Percentiles rank a stretch among this genome's conserved stretches.
Evolutionary conservation across 2,888 invertebrate genomes (phyloP).

Genomic region (Philonicus albiceps): DNA sequence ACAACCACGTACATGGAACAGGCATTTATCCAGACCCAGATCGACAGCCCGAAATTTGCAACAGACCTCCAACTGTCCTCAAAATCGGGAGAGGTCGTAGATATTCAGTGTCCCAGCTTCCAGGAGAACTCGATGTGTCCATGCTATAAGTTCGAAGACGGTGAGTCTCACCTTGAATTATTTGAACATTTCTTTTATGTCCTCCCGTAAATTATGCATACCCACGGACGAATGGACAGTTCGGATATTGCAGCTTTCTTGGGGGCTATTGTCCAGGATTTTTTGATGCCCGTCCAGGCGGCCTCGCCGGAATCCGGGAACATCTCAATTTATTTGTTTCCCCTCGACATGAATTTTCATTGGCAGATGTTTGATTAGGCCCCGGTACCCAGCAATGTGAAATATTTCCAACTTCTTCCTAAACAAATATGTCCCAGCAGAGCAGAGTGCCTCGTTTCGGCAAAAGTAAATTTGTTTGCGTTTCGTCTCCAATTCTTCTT

Average conservation of each 20-base stretch:
- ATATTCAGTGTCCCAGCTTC: constrained; percentile 75
- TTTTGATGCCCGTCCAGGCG: not conserved
- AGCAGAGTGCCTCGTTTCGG: not conserved
- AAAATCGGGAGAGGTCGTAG: constrained; percentile 46
- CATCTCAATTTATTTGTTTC: constrained; percentile 26
- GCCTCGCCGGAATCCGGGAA: not conserved
- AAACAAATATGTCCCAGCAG: constrained; percentile 21
- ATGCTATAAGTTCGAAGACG: constrained; percentile 92
- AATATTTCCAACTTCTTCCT: constrained; percentile 23
- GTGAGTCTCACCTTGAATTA: constrained; percentile 59
- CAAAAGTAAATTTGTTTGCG: constrained; percentile 6
- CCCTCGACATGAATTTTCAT: constrained; percentile 25
- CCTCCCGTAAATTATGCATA: not conserved
- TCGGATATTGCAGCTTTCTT: constrained; percentile 6
- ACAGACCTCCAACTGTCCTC: constrained; percentile 1
- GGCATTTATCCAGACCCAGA: constrained; percentile 50
- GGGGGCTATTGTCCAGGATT: not conserved
- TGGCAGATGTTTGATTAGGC: constrained; percentile 39
- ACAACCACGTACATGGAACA: constrained; percentile 54
- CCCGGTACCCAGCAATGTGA: not conserved
- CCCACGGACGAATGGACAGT: not conserved
- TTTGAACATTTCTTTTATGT: not conserved
- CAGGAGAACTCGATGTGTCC: constrained; percentile 84
- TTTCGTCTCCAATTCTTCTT: constrained; percentile 13
- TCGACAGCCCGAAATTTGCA: constrained; percentile 30